Evolutionary conservation across 2,113 vertebrate genomes (phyloP).

Genomic region (human): DNA sequence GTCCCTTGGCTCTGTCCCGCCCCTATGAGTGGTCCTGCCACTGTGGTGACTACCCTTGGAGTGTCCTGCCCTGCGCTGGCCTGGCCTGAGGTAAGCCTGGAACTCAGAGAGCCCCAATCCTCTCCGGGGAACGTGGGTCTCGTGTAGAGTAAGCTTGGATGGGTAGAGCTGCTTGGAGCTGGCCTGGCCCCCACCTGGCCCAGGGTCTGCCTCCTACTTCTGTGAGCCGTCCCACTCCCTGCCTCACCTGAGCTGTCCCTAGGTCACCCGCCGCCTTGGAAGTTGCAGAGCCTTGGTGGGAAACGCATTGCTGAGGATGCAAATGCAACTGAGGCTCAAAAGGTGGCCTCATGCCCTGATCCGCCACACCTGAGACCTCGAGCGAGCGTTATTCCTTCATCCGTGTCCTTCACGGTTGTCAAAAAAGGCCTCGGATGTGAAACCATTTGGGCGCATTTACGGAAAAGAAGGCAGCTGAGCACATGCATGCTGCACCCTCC

Average conservation of each 20-base stretch:
- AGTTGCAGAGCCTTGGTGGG: not conserved
- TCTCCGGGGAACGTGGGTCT: not conserved
- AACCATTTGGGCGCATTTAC: not conserved
- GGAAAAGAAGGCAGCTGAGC: not conserved
- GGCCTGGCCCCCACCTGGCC: no score
- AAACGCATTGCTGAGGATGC: accelerated
- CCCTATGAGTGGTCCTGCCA: not conserved
- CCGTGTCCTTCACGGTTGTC: not conserved
- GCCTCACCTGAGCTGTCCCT: not conserved
- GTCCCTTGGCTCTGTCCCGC: not conserved
- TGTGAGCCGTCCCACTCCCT: accelerated
- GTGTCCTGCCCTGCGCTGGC: not conserved
- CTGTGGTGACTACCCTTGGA: not conserved
- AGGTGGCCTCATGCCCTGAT: not conserved
- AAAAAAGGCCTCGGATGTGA: not conserved
- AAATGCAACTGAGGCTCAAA: not conserved
- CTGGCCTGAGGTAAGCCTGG: not conserved
- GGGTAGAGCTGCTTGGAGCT: no score
- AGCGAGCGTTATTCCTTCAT: not conserved
- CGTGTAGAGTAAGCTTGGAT: not conserved
- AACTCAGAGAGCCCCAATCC: not conserved
- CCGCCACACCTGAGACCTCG: not conserved
- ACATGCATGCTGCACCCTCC: accelerated
- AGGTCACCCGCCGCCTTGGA: not conserved
- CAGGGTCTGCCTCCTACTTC: accelerated